phyloP scores from a whole-genome alignment of 2,113 vertebrate genomes.

The Hemicordylus capensis region DNA sequence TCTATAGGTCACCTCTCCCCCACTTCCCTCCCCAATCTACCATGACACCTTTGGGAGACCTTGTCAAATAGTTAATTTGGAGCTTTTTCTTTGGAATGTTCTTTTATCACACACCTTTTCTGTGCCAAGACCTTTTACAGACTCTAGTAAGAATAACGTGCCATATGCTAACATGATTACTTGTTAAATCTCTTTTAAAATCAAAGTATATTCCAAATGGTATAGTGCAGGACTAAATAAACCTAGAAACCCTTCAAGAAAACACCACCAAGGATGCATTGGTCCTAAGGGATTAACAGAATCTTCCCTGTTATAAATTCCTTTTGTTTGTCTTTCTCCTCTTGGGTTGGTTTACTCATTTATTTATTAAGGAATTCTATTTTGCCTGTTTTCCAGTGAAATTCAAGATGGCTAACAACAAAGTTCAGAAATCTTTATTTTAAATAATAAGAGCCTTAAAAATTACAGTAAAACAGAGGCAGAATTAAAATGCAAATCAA shows the following conservation, averaged over 20 bases:
- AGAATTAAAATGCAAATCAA: no score
- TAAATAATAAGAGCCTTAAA: no score
- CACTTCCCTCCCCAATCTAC: background rate
- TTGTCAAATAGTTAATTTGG: conserved; percentile 74
- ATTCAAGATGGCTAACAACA: no score
- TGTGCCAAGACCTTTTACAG: conserved; percentile 68
- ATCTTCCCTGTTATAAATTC: background rate
- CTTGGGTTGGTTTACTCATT: no score
- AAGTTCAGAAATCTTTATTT: no score
- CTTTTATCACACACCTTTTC: conserved; percentile 72
- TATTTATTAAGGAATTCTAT: no score
- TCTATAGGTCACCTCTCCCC: conserved; percentile 50
- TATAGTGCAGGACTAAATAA: conserved; percentile 43
- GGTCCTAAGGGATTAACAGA: background rate
- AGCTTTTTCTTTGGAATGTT: conserved; percentile 65
- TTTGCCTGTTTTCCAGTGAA: no score
- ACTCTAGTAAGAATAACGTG: conserved; percentile 62
- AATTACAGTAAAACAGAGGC: no score
- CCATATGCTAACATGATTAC: conserved; percentile 57
- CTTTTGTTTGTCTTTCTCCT: background rate
- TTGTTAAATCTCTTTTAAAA: conserved; percentile 65
- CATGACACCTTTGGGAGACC: conserved; percentile 55
- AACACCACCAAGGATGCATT: background rate
- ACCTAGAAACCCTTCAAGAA: background rate
- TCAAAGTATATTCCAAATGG: conserved; percentile 5